phyloP scores from a whole-genome alignment of 2,113 vertebrate genomes.

The Semnornis frantzii region DNA sequence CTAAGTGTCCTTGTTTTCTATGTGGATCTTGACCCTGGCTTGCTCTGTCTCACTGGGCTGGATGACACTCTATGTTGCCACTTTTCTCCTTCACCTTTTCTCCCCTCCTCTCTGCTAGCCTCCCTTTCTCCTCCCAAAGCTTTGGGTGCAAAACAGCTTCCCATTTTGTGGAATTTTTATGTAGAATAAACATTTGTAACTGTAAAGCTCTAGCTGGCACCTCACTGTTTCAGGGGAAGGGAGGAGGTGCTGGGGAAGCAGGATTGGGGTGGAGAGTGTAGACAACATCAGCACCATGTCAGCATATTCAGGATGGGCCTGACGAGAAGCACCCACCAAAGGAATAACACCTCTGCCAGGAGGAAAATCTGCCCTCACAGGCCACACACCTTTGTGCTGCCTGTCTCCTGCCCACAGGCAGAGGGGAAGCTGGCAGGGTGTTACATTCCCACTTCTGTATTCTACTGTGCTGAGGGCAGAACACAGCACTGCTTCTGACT shows the following conservation, averaged over 20 bases:
- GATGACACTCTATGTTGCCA: slow-evolving; percentile 71
- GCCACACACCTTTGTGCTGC: not conserved
- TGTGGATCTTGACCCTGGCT: slow-evolving; percentile 64
- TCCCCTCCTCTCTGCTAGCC: not conserved
- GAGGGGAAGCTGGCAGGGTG: not conserved
- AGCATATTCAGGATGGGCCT: not conserved
- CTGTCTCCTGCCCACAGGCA: not conserved
- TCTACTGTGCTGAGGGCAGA: not conserved
- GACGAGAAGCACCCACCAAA: accelerated
- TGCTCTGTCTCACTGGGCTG: slow-evolving; percentile 73
- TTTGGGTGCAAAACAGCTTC: slow-evolving; percentile 79
- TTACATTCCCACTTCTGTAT: not conserved
- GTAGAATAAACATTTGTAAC: slow-evolving; percentile 85
- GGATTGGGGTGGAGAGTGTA: too few relatives aligned
- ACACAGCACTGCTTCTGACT: not conserved
- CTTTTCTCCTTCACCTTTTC: slow-evolving; percentile 16
- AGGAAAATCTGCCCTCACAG: not conserved
- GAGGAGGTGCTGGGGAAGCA: not conserved
- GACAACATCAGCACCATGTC: not conserved
- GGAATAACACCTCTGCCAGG: not conserved
- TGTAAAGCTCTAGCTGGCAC: not conserved
- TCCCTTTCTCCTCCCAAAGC: slow-evolving; percentile 64
- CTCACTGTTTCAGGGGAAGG: not conserved
- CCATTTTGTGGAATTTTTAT: slow-evolving; percentile 83
- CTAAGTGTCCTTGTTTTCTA: slow-evolving; percentile 70